Percentiles rank a stretch among this genome's conserved stretches.
Evolutionary conservation across 2,113 vertebrate genomes (phyloP).

Genomic region (Phrynosoma blainvillii): DNA sequence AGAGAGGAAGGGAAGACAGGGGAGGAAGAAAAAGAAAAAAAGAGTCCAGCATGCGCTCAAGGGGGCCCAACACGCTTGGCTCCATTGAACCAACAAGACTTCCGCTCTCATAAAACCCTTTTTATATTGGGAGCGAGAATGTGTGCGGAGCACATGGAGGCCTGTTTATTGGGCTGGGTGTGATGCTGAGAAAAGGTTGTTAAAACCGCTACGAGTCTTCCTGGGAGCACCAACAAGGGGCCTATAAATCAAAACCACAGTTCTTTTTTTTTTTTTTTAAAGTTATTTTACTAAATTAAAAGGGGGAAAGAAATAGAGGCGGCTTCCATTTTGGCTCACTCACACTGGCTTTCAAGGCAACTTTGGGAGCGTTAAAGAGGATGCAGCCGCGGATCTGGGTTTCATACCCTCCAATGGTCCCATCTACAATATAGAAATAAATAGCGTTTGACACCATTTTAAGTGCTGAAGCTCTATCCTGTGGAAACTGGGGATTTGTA

Average conservation of each 20-base stretch:
- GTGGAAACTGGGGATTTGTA: no score
- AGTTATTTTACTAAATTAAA: constrained; percentile 63
- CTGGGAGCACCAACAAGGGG: constrained; percentile 42
- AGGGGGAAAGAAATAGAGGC: background rate
- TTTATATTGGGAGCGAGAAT: constrained; percentile 76
- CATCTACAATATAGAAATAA: no score
- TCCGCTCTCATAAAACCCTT: constrained; percentile 73
- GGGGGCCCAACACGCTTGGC: constrained; percentile 60
- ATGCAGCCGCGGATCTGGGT: no score
- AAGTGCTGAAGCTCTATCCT: no score
- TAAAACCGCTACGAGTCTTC: constrained; percentile 68
- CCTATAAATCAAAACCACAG: constrained; percentile 60
- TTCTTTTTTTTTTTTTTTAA: constrained; percentile 19
- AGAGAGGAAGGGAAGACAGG: constrained; percentile 18
- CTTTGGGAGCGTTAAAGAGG: background rate
- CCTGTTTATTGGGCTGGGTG: constrained; percentile 74
- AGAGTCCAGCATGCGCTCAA: constrained; percentile 45
- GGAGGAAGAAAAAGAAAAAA: constrained; percentile 49
- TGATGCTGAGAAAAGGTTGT: constrained; percentile 76
- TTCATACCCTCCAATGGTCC: no score
- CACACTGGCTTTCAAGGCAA: background rate
- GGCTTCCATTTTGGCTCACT: constrained; percentile 24
- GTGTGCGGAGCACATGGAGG: constrained; percentile 65
- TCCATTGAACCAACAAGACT: constrained; percentile 57
- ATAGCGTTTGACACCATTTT: no score